Evolutionary conservation across 2,888 invertebrate species (phyloP).

Genomic region (Cheilosia pagana): DNA sequence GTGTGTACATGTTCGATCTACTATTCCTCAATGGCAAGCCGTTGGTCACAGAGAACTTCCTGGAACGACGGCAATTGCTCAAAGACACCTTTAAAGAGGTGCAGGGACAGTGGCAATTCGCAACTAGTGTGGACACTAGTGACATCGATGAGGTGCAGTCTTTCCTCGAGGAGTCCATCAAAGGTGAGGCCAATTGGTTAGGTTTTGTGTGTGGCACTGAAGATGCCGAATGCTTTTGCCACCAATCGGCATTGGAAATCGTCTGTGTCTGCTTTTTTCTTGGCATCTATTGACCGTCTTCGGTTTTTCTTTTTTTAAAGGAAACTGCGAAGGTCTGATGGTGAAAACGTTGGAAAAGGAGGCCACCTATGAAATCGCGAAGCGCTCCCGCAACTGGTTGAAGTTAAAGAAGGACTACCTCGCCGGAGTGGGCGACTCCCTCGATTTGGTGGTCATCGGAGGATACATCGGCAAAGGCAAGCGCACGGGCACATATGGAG

Average conservation of each 20-base stretch:
- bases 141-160: constrained; percentile 96
- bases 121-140: constrained; percentile 91
- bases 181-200: constrained; percentile 85
- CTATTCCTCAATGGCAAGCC: constrained; percentile 95
- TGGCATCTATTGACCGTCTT: background rate
- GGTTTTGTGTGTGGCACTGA: no score
- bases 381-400: constrained; percentile 96
- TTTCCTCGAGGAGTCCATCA: constrained; percentile 96
- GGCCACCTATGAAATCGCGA: constrained; percentile 98
- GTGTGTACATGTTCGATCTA: constrained; percentile 98
- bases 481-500: constrained; percentile 96
- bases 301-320: constrained; percentile 80
- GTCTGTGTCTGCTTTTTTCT: no score
- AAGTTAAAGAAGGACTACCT: constrained; percentile 99
- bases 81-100: constrained; percentile 88
- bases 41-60: constrained; percentile 91
- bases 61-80: constrained; percentile 89
- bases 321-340: constrained; percentile 99
- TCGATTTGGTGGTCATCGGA: constrained; percentile 98
- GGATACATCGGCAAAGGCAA: constrained; percentile 97
- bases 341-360: constrained; percentile 94
- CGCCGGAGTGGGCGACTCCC: constrained; percentile 97
- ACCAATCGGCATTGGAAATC: no score
- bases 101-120: constrained; percentile 94
- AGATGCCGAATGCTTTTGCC: no score